Percentiles rank a stretch among this genome's conserved stretches.
Evolutionary conservation across 2,113 vertebrate species (phyloP).

Genomic region (Climacteris rufus): DNA sequence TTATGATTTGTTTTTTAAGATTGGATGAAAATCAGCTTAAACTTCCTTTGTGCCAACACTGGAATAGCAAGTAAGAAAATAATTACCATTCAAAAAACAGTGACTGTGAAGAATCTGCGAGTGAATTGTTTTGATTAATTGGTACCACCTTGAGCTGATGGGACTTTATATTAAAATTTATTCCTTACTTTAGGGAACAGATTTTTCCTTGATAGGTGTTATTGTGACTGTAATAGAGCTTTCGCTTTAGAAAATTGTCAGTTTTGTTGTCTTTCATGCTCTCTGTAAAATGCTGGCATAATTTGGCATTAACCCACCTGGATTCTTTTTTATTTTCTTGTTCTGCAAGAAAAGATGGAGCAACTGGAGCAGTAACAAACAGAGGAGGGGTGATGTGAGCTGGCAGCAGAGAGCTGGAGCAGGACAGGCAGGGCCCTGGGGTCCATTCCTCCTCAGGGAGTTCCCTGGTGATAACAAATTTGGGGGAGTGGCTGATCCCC

Average conservation of each 20-base stretch:
- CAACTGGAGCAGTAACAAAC: not conserved
- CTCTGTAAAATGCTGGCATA: not conserved
- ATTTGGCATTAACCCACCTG: not conserved
- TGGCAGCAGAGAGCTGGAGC: not conserved
- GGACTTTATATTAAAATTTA: not conserved
- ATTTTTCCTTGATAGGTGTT: not conserved
- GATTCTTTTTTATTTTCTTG: not conserved
- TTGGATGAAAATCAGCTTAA: slow-evolving; percentile 23
- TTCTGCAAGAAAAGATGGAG: not conserved
- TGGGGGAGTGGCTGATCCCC: not conserved
- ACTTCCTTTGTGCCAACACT: not conserved
- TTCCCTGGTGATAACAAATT: not conserved
- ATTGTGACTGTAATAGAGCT: not conserved
- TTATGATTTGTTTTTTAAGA: slow-evolving; percentile 11
- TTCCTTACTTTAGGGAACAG: not conserved
- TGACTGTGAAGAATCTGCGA: not conserved
- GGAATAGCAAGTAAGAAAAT: not conserved
- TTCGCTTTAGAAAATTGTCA: not conserved
- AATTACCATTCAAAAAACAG: not conserved
- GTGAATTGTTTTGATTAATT: not conserved
- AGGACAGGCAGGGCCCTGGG: not conserved
- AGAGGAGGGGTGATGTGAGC: not conserved
- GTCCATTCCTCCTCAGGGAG: not conserved
- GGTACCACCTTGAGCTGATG: not conserved
- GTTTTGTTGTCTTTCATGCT: not conserved